phyloP scores from a whole-genome alignment of 2,113 vertebrate genomes.

The Lethenteron reissneri region DNA sequence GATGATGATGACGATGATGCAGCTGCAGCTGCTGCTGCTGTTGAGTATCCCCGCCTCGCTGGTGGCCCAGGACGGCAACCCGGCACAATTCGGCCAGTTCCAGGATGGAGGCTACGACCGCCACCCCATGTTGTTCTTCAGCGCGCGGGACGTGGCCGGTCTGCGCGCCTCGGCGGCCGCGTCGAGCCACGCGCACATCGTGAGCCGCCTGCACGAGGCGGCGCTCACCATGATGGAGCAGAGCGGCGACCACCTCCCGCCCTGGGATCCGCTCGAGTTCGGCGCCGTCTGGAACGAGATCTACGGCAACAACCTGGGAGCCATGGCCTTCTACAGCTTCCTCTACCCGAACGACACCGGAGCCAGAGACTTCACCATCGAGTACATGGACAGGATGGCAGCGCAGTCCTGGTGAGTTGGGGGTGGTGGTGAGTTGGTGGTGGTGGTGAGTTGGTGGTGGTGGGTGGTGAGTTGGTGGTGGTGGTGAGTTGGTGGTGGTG shows the following conservation, averaged over 20 bases:
- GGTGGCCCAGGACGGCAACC: no score
- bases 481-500: no score
- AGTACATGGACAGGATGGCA: conserved; percentile 99
- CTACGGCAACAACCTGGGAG: conserved; percentile 82
- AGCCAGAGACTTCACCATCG: conserved; percentile 50
- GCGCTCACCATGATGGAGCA: conserved; percentile 62
- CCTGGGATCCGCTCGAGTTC: conserved; percentile 67
- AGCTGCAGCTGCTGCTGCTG: no score
- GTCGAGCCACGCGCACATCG: conserved; percentile 42
- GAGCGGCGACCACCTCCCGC: conserved; percentile 65
- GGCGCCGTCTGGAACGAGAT: conserved; percentile 89
- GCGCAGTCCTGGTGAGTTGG: conserved; percentile 93
- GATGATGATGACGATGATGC: no score
- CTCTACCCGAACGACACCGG: conserved; percentile 69
- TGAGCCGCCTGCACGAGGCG: conserved; percentile 37
- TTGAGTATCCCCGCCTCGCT: no score
- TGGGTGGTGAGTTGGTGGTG: no score
- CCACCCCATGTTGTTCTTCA: no score
- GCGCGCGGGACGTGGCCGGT: no score
- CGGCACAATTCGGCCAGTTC: conserved; percentile 18
- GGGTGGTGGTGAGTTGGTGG: conserved; percentile 17
- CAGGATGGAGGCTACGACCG: conserved; percentile 49
- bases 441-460: no score
- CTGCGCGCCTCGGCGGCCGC: conserved; percentile 16
- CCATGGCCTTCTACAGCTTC: conserved; percentile 77